Base-by-base conservation (phyloP, 2,888 invertebrate genomes). In the Campaea margaritaria region DNA sequence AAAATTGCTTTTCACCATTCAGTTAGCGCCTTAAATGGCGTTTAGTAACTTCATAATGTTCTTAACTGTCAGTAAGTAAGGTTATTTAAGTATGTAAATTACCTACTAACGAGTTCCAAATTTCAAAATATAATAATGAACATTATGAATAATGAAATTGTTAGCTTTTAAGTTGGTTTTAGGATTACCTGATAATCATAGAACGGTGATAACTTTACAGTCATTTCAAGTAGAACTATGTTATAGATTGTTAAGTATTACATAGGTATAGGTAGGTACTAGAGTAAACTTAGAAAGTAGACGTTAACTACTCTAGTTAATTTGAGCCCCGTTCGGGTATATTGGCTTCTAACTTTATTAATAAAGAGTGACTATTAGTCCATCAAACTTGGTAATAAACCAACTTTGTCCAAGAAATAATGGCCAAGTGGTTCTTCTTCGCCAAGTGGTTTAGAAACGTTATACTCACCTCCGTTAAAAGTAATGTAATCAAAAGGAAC, bases 1-100 rank as follows among this genome's bases (percentile, higher is more conserved):
- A 36, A 59, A 59, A 54, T 59, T 54, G 50, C 54, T 45, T 27
- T 54, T 59, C 21, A 28, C 36, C 27, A 50, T 36, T 45, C 59
- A 59, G 41, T 50, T 54, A 54, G 41, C 41, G 36, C 34, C 50
- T 54, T 45, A 54, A 54, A 49, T 54, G 54, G 45, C 41, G 21
- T 54, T 50, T 50, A 15, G 39, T 45, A 42, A 59, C 49, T 50
- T 59, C 45, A 45, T 54, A 59, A 54, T 39, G 45, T 46, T 49
- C 44, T 42, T 34, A 38, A 53, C 14, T 59, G 44, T 54, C 59
- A 44, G 49, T 39, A n/a, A n/a, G n/a, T n/a, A n/a, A n/a, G 10
- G 27, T n/a, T 31, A 16, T 39, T 54, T 48, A 21, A 46, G 31
- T 57, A 36, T 48, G 15, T 49, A 44, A 56, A 50, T 49, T 50